Evolutionary conservation across 23 tunicate genomes (phyloP), one percentile per base, ranked within the genome.

Genomic region (Trididemnum clinides): DNA sequence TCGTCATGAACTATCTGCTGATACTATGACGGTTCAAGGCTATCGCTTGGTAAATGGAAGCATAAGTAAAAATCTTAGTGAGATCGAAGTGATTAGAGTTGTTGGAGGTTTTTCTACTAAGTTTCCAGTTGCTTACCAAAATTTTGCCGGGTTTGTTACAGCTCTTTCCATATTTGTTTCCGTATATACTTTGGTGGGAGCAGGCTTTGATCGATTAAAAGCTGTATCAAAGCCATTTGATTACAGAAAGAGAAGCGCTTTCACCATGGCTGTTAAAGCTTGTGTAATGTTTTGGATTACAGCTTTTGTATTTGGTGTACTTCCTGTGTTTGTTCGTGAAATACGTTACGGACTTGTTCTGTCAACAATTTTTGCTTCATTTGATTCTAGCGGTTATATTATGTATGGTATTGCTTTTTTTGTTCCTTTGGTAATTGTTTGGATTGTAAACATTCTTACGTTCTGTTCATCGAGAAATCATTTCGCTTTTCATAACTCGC

Each of bases 71-170:
- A 82, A 82, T 33, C 34, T 36, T 2, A 59, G 70, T 35, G 6
- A 7, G 18, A 19, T 23, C 28, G 19, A 73, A 73, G 28, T 15
- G 7, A 1, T 4, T 5, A 28, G 34, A 39, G 49, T 71, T 2
- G 76, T 85, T 10, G 90, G 91, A 3, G 6, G 26, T 0, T 66
- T 82, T 77, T 27, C 51, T 3, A 33, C 15, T 1, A 22, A 25
- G 31, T 73, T 73, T 39, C 86, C 86, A 1, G 7, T 28, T 1
- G 35, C 76, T 64, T 82, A 82, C 35, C 31, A 23, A 1, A 65
- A 82, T 2, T 64, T 64, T 1, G 78, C 84, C 7, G 92, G 92
- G 0, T 88, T 88, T 59, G 62, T 88, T 33, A 88, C 92, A 37
- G 69, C 82, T 2, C 26, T 83, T 2, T 81, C 92, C n/a, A 12